Evolutionary conservation across 2,797 vertebrate species (phyloP).

Genomic region (Jordanella pulchra): DNA sequence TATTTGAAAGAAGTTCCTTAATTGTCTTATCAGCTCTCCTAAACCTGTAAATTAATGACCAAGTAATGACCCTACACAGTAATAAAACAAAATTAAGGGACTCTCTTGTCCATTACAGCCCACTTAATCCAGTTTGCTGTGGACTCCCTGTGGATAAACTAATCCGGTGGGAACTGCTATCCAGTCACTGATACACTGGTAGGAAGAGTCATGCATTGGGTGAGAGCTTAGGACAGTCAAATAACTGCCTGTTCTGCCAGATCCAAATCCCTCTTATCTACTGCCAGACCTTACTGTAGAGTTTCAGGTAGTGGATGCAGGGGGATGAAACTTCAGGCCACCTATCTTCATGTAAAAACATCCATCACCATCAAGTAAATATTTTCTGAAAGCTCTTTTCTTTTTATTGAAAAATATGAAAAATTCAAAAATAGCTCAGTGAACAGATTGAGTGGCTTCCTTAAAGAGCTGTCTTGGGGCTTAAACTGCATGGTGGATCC

Average conservation of each 20-base stretch:
- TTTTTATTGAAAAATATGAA: conserved; percentile 28
- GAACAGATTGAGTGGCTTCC: conserved; percentile 70
- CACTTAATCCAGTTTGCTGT: conserved; percentile 62
- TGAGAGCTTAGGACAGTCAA: conserved; percentile 45
- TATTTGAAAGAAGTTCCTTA: not conserved
- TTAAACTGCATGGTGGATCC: conserved; percentile 51
- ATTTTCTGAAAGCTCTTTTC: not conserved
- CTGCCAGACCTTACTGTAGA: conserved; percentile 42
- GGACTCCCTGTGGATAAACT: conserved; percentile 45
- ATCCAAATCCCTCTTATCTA: conserved; percentile 51
- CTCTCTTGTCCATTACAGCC: conserved; percentile 32
- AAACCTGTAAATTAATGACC: conserved; percentile 51
- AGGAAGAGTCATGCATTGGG: conserved; percentile 16
- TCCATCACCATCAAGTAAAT: conserved; percentile 5
- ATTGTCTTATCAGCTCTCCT: conserved; percentile 21
- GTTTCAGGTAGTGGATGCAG: conserved; percentile 17
- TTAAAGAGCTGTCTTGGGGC: conserved; percentile 65
- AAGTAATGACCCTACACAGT: conserved; percentile 45
- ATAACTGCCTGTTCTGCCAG: conserved; percentile 44
- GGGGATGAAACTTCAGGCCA: not conserved
- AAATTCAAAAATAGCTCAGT: conserved; percentile 53
- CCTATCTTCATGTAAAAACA: conserved; percentile 4
- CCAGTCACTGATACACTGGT: conserved; percentile 35
- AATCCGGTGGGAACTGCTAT: conserved; percentile 45
- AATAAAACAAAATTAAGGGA: conserved; percentile 25